Conservation (phyloP, 2,888 invertebrate species). For the Ennomos erosarius region DNA sequence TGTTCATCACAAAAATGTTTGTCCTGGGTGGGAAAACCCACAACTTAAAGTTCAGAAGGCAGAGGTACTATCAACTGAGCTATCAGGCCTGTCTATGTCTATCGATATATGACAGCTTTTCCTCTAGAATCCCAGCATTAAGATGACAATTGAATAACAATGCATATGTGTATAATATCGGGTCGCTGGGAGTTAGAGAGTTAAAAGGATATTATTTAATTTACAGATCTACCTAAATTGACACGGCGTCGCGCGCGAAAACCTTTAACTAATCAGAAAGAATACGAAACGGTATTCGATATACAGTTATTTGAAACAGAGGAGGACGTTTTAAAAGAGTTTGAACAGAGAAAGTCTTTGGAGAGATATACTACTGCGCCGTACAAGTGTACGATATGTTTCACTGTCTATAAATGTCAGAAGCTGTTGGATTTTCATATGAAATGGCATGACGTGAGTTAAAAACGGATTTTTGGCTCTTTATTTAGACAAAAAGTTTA, state of each 20-base stretch:
- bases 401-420: slow-evolving; percentile 37
- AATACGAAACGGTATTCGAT: slow-evolving; percentile 38
- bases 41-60: too few relatives aligned
- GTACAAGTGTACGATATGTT: slow-evolving; percentile 30
- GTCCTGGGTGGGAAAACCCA: too few relatives aligned
- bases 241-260: slow-evolving; percentile 21
- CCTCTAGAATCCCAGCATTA: too few relatives aligned
- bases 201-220: not conserved
- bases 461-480: too few relatives aligned
- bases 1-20: too few relatives aligned
- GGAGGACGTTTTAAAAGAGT: slow-evolving; percentile 20
- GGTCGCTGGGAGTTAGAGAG: too few relatives aligned
- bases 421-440: slow-evolving; percentile 36
- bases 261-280: slow-evolving; percentile 29
- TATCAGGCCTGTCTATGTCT: too few relatives aligned
- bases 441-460: slow-evolving; percentile 38
- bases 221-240: slow-evolving; percentile 26
- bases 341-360: slow-evolving; percentile 12
- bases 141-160: too few relatives aligned
- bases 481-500: too few relatives aligned
- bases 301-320: slow-evolving; percentile 20
- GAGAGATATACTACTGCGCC: slow-evolving; percentile 29
- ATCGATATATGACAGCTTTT: too few relatives aligned
- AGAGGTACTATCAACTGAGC: too few relatives aligned
- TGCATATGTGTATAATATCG: too few relatives aligned